Percentiles rank a stretch among this genome's conserved stretches.
Evolutionary conservation across 1,140 invertebrate species (phyloP).

Genomic region (Glossosoma conforme): DNA sequence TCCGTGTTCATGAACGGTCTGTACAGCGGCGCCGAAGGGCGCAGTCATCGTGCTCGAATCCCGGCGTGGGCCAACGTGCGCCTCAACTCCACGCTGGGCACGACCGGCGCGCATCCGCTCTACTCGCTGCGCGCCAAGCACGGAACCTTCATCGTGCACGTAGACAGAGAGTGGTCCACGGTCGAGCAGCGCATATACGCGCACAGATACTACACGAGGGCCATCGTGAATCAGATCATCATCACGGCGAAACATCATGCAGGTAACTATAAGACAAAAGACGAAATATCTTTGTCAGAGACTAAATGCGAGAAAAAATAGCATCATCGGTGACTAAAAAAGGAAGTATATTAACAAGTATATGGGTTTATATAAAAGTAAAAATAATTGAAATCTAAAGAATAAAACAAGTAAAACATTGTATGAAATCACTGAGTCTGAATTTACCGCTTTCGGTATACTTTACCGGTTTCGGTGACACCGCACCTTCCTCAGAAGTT

Average conservation of each 20-base stretch:
- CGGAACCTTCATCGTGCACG: slow-evolving; percentile 43
- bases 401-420: too few species aligned
- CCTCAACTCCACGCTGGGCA: slow-evolving; percentile 42
- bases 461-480: too few species aligned
- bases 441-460: too few species aligned
- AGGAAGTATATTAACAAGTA: too few species aligned
- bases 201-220: slow-evolving; percentile 52
- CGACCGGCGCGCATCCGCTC: slow-evolving; percentile 35
- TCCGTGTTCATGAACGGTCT: slow-evolving; percentile 55
- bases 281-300: too few species aligned
- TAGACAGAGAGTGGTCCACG: slow-evolving; percentile 44
- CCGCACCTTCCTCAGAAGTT: too few species aligned
- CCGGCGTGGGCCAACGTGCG: slow-evolving; percentile 54
- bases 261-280: too few species aligned
- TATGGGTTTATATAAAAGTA: too few species aligned
- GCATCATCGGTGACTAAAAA: too few species aligned
- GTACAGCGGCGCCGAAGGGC: slow-evolving; percentile 50
- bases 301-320: too few species aligned
- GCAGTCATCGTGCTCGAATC: slow-evolving; percentile 52
- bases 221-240: slow-evolving; percentile 52
- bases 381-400: too few species aligned
- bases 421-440: too few species aligned
- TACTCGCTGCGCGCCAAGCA: slow-evolving; percentile 44
- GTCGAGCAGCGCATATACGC: slow-evolving; percentile 51
- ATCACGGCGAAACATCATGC: slow-evolving; percentile 33